Percentiles rank a stretch among this genome's conserved stretches.
Conservation (phyloP, 2,888 invertebrate species). For the Lepidocyrtoides sp. region DNA sequence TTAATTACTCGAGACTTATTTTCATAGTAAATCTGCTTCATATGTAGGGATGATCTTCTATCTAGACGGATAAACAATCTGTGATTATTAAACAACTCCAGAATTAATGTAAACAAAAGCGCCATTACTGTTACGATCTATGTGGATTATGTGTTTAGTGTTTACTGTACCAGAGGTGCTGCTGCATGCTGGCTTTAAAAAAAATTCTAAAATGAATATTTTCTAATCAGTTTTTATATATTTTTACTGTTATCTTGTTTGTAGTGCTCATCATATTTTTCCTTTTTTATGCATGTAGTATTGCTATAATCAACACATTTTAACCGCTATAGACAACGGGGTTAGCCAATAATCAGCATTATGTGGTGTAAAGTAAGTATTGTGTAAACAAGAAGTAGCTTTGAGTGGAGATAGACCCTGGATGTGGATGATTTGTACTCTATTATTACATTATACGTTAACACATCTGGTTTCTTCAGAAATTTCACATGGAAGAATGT, state of each 20-base stretch:
- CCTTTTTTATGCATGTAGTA: no score
- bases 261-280: no score
- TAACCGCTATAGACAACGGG: background rate
- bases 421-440: background rate
- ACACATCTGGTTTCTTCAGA: slow-evolving; percentile 54
- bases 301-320: no score
- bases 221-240: no score
- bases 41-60: no score
- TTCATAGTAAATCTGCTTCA: no score
- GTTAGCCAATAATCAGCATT: background rate
- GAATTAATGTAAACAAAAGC: slow-evolving; percentile 30
- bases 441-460: background rate
- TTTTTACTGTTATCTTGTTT: no score
- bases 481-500: slow-evolving; percentile 16
- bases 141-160: background rate
- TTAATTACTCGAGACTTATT: no score
- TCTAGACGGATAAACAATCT: background rate
- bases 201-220: no score
- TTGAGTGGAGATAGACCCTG: background rate
- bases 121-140: background rate
- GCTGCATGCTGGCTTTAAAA: no score
- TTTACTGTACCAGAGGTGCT: background rate
- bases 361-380: background rate
- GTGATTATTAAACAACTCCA: background rate
- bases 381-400: background rate